Percentiles rank a stretch among this genome's conserved stretches.
These are phyloP conservation scores for Axea sp. DNA, from an alignment of 2,888 invertebrate genomes.

Conservation along the genomic window DNA sequence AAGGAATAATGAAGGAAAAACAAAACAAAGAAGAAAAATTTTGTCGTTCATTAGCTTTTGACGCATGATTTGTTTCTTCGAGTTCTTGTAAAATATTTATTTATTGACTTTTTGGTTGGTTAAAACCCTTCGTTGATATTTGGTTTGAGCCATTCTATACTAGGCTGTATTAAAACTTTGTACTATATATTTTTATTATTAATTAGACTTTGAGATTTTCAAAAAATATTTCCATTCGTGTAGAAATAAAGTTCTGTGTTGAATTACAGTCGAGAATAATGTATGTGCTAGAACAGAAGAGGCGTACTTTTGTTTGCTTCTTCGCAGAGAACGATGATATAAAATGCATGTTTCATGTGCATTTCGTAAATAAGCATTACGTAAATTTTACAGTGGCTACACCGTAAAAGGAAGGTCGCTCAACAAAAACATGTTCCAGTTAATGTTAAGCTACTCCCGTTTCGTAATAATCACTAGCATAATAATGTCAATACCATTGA, in stretches of 20 bases:
- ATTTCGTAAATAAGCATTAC: conserved; percentile 47
- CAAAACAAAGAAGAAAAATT: neutral
- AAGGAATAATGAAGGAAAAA: conserved; percentile 9
- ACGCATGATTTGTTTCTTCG: conserved; percentile 21
- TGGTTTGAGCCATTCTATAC: conserved; percentile 12
- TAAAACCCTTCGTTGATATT: conserved; percentile 18
- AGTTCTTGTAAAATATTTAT: conserved; percentile 17
- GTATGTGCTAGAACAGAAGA: conserved; percentile 8
- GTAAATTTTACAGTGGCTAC: conserved; percentile 34
- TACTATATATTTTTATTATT: conserved; percentile 48
- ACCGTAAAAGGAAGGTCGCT: conserved; percentile 15
- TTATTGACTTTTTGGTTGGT: conserved; percentile 5
- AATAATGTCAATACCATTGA: neutral
- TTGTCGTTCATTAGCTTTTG: neutral
- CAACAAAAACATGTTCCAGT: conserved; percentile 8
- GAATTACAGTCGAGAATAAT: conserved; percentile 33
- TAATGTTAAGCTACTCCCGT: conserved; percentile 1
- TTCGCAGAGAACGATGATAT: conserved; percentile 17
- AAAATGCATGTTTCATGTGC: conserved; percentile 47
- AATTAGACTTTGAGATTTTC: conserved; percentile 18
- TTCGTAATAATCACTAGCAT: conserved; percentile 26
- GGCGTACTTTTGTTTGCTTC: conserved; percentile 24
- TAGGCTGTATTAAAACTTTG: conserved; percentile 52
- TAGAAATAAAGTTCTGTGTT: conserved; percentile 22
- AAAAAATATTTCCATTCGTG: conserved; percentile 6